Conservation (phyloP, 2,113 vertebrate genomes). For the Salvator merianae region DNA sequence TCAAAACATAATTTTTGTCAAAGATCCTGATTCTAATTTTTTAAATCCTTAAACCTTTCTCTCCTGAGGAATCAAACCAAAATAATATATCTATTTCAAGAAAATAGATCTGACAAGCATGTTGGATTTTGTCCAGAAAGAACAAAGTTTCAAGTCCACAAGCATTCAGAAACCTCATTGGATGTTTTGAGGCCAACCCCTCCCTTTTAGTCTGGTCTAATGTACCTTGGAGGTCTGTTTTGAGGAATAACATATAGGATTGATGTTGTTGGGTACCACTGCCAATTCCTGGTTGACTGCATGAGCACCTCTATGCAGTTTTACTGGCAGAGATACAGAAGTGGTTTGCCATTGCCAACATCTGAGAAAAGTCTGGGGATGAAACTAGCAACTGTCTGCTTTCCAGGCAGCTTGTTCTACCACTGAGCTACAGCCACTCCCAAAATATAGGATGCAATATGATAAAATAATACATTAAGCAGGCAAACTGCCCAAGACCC, state of each 20-base stretch:
- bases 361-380: too few species aligned
- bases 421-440: too few species aligned
- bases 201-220: not conserved
- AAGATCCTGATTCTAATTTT: not conserved
- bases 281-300: too few species aligned
- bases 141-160: not conserved
- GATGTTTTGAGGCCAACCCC: too few species aligned
- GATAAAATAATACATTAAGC: not conserved
- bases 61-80: not conserved
- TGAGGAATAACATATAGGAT: not conserved
- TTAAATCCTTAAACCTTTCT: not conserved
- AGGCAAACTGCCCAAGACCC: not conserved
- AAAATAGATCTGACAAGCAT: not conserved
- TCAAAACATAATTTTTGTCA: not conserved
- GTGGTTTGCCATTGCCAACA: too few species aligned
- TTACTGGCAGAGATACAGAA: too few species aligned
- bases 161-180: not conserved
- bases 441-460: not conserved
- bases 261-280: too few species aligned
- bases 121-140: not conserved
- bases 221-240: not conserved
- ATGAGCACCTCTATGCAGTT: not conserved
- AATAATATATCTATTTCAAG: not conserved
- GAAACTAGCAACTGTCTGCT: too few species aligned
- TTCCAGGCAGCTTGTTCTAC: too few species aligned